Conservation (phyloP, 2,888 invertebrate species). For the Arrhopalites spinosus region DNA sequence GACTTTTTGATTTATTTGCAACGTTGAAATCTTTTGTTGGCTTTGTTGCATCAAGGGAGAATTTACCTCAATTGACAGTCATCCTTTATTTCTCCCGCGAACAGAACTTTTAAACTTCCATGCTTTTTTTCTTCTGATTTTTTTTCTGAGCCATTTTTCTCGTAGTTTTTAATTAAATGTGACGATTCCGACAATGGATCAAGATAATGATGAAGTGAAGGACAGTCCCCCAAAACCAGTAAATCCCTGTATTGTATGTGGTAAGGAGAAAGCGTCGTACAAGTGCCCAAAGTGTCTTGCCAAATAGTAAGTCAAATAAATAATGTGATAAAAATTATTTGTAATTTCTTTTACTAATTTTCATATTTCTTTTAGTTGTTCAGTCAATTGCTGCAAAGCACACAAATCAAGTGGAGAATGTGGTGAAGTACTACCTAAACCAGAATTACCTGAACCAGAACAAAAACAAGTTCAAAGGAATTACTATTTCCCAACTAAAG, state of each 20-base stretch:
- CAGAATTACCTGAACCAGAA: neutral
- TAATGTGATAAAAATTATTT: neutral
- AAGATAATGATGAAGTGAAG: neutral
- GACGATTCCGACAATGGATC: no score
- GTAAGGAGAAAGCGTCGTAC: constrained; percentile 21
- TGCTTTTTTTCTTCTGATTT: neutral
- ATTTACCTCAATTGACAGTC: no score
- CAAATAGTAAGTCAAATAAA: constrained; percentile 36
- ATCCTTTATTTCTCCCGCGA: no score
- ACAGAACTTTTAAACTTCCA: neutral
- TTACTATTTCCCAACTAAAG: constrained; percentile 40
- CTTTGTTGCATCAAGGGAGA: no score
- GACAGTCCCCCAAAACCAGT: neutral
- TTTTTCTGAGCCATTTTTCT: no score
- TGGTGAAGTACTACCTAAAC: neutral
- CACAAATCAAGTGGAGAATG: constrained; percentile 36
- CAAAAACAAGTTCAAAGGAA: neutral
- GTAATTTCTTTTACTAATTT: neutral
- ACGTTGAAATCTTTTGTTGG: no score
- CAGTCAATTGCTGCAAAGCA: constrained; percentile 39
- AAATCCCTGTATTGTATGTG: constrained; percentile 17
- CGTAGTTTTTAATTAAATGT: no score
- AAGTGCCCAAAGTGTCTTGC: constrained; percentile 35
- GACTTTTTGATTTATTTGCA: no score
- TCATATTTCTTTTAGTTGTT: constrained; percentile 37